Base-by-base conservation (phyloP, 2,888 invertebrate species). In the Cosmia pyralina region DNA sequence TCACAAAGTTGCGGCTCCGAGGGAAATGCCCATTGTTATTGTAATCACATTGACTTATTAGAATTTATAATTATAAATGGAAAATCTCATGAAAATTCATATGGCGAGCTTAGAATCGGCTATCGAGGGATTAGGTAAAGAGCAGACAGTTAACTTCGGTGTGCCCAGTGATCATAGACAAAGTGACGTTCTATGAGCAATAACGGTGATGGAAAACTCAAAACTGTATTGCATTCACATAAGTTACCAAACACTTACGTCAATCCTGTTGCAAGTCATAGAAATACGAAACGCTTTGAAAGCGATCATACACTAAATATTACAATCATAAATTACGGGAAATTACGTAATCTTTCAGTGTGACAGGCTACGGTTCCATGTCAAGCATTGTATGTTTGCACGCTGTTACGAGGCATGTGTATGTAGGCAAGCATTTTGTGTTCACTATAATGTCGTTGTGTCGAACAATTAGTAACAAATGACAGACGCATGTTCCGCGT, bases 11-110 rank as follows among this genome's bases (percentile, higher is more conserved):
- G 46, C 22, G 55, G 22, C 65, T 48, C 13, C n/a, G n/a, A 58
- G 58, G 58, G 57, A 66, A 59, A 44, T 58, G 44, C 15, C 64
- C 41, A 69, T 83, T 80, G 62, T 75, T 83, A 83, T 75, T 75
- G 38, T 75, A 83, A 83, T 80, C 46, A 50, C 46, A 72, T 83
- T 55, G 58, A 71, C 58, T 79, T 75, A 11, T 63, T 79, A 41
- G 58, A 66, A 80, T 71, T 71, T 62, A 41, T 57, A 82, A 83
- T 64, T 70, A 64, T 60, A 55, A 63, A 64, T 58, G 44, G 46
- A 70, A 70, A 65, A 64, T 64, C 64, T 83, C 59, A 70, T 81
- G 74, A 55, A 65, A 74, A 60, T 74, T 55, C 48, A 69, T 53
- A 57, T 28, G 10, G 17, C 1, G 41, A 48, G 52, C 46, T 59